These are phyloP conservation scores for Aporrectodea caliginosa DNA, from an alignment of 1,140 invertebrate species.

Conservation along the genomic window DNA sequence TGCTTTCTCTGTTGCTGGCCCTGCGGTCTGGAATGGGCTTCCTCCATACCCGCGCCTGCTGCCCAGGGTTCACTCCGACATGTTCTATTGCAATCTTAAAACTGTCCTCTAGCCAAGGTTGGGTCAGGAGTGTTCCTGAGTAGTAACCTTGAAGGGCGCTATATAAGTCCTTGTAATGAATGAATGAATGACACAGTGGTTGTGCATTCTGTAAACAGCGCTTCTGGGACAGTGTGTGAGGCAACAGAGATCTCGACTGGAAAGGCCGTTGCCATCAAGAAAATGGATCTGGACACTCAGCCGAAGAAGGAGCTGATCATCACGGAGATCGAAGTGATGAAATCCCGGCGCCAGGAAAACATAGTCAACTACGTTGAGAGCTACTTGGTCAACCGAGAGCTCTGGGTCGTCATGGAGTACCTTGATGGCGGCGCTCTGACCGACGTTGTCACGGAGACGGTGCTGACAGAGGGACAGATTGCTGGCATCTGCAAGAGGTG, in stretches of 20 bases:
- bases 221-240: constrained; percentile 58
- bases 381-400: constrained; percentile 86
- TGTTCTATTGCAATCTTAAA: too few species aligned
- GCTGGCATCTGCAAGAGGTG: constrained; percentile 87
- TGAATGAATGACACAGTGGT: neutral
- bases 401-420: constrained; percentile 63
- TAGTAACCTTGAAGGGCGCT: too few species aligned
- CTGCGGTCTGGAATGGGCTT: too few species aligned
- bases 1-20: too few species aligned
- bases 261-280: constrained; percentile 58
- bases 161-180: too few species aligned
- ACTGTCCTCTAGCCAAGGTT: too few species aligned
- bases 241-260: constrained; percentile 45
- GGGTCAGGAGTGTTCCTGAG: too few species aligned
- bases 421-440: constrained; percentile 60
- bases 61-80: too few species aligned
- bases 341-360: constrained; percentile 51
- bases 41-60: too few species aligned
- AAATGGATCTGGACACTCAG: constrained; percentile 59
- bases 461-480: constrained; percentile 77
- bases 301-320: constrained; percentile 61
- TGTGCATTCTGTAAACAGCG: constrained; percentile 43
- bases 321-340: constrained; percentile 59
- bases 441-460: constrained; percentile 61
- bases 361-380: constrained; percentile 73